Percentiles rank a stretch among this genome's conserved stretches.
These are phyloP conservation scores for Erithacus rubecula DNA, from an alignment of 2,797 vertebrate genomes.

Conservation along the genomic window DNA sequence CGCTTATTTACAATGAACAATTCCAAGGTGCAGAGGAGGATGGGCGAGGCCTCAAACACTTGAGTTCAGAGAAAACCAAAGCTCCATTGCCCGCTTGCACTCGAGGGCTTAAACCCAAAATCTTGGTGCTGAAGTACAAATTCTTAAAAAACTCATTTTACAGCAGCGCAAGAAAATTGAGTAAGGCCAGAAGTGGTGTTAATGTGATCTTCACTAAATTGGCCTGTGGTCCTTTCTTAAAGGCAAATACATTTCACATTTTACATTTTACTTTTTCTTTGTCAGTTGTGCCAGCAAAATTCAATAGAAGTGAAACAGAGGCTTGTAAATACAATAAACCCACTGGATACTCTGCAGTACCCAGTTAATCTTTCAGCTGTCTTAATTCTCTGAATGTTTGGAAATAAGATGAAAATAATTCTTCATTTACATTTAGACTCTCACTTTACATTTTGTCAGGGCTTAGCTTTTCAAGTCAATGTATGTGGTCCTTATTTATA, in stretches of 20 bases:
- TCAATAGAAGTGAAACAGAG: background rate
- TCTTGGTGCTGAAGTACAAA: background rate
- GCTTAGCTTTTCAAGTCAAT: background rate
- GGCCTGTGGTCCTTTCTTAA: background rate
- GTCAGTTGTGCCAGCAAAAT: background rate
- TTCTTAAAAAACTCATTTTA: background rate
- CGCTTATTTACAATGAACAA: background rate
- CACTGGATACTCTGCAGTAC: background rate
- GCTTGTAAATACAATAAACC: background rate
- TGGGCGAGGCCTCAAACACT: background rate
- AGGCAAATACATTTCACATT: background rate
- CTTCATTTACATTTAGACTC: background rate
- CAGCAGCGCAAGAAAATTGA: background rate
- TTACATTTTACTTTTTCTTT: background rate
- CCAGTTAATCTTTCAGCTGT: background rate
- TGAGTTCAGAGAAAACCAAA: background rate
- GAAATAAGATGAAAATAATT: background rate
- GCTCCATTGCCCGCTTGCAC: accelerated
- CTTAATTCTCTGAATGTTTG: background rate
- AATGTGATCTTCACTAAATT: background rate
- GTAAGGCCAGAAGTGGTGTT: background rate
- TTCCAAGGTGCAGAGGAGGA: background rate
- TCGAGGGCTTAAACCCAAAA: background rate
- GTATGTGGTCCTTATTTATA: background rate
- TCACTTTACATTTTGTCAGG: background rate